Evolutionary conservation across 2,113 vertebrate species (phyloP).

Genomic region (Sapajus apella): DNA sequence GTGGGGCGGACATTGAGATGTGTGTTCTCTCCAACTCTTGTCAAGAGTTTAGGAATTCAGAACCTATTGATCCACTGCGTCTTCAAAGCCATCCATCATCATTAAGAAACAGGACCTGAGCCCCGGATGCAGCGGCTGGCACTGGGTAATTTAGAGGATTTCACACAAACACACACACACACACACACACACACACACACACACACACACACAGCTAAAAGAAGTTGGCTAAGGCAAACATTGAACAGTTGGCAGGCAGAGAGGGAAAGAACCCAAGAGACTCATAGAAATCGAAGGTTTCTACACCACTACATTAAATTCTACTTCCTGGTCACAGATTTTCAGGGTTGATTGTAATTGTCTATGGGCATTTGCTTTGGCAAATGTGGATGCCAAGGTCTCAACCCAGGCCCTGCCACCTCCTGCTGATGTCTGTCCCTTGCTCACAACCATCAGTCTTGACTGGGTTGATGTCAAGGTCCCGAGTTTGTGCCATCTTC

Average conservation of each 20-base stretch:
- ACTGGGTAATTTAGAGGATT: conserved; percentile 66
- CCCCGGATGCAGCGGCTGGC: not conserved
- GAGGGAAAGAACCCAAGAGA: not conserved
- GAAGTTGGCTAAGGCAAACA: conserved; percentile 16
- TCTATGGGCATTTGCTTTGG: not conserved
- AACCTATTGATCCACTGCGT: conserved; percentile 69
- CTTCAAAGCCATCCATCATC: conserved; percentile 78
- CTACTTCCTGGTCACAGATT: not conserved
- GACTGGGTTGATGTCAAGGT: not conserved
- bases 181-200: not conserved
- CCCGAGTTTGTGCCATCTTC: not conserved
- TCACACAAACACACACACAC: conserved; percentile 5
- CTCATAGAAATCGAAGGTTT: not conserved
- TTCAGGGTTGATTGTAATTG: not conserved
- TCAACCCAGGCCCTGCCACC: not conserved
- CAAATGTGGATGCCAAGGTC: not conserved
- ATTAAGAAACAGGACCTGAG: conserved; percentile 74
- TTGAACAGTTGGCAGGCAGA: not conserved
- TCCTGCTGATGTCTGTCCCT: not conserved
- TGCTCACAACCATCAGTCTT: not conserved
- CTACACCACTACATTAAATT: not conserved
- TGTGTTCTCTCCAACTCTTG: conserved; percentile 66
- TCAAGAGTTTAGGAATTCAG: conserved; percentile 79
- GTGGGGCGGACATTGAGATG: conserved; percentile 62
- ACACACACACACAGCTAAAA: not conserved